Evolutionary conservation across 92 coral and sea anemone species (phyloP).

Genomic region (Parazoanthus atlanticus): DNA sequence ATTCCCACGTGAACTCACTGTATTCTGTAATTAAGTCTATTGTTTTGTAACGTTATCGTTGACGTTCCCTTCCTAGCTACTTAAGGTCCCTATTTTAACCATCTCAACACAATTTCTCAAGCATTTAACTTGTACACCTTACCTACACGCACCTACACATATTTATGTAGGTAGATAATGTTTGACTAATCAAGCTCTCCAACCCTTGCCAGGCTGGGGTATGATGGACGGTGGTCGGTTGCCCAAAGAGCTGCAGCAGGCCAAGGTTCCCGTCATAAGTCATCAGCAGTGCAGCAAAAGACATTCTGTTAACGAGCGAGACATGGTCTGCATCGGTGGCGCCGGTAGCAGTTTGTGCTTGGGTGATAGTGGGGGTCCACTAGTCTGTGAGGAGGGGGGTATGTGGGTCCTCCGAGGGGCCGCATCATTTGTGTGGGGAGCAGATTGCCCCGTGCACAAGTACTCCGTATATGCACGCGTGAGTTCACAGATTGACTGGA

Average conservation of each 20-base stretch:
- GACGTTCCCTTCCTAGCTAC: too few species aligned
- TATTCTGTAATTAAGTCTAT: too few species aligned
- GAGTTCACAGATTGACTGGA: slow-evolving; percentile 40
- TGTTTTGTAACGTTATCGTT: too few species aligned
- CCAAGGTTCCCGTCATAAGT: slow-evolving; percentile 12
- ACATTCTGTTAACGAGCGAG: slow-evolving; percentile 18
- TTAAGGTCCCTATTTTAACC: too few species aligned
- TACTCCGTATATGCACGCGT: slow-evolving; percentile 38
- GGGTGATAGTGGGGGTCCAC: slow-evolving; percentile 43
- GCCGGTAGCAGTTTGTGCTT: slow-evolving; percentile 39
- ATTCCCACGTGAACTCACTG: too few species aligned
- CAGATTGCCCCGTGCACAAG: slow-evolving; percentile 15
- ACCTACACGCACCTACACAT: not conserved
- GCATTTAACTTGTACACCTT: too few species aligned
- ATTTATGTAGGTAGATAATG: not conserved
- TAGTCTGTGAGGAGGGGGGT: slow-evolving; percentile 33
- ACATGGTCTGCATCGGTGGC: slow-evolving; percentile 39
- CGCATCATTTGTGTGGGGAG: slow-evolving; percentile 35
- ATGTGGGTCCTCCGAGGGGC: slow-evolving; percentile 34
- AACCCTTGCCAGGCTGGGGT: slow-evolving; percentile 23
- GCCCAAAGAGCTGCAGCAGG: slow-evolving; percentile 19
- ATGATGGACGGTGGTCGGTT: slow-evolving; percentile 2
- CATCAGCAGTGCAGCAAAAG: slow-evolving; percentile 22
- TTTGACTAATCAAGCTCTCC: too few species aligned
- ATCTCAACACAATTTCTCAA: too few species aligned